Conservation (phyloP, 2,888 invertebrate species). For the Eubasilissa splendida region DNA sequence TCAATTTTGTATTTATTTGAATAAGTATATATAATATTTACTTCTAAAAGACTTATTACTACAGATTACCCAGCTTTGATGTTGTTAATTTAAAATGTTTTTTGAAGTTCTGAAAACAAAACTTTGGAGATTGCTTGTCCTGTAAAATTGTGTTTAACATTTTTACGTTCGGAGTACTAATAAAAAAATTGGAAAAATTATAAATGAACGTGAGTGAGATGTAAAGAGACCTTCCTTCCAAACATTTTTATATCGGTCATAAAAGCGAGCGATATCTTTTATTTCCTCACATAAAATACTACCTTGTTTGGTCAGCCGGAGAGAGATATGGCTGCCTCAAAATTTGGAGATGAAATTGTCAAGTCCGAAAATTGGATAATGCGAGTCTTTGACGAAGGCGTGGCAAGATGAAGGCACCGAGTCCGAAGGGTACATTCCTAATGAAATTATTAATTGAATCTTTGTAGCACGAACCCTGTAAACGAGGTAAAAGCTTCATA, state of each 20-base stretch:
- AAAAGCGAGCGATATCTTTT: constrained; percentile 52
- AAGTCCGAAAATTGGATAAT: constrained; percentile 14
- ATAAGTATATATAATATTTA: too few species aligned
- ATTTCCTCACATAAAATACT: constrained; percentile 52
- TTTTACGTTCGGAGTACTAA: constrained; percentile 24
- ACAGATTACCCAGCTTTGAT: constrained; percentile 2
- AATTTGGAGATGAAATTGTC: constrained; percentile 20
- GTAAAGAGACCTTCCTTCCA: background rate
- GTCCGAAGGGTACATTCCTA: too few species aligned
- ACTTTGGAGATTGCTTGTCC: constrained; percentile 2
- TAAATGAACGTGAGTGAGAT: constrained; percentile 30
- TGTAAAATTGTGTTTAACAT: constrained; percentile 4
- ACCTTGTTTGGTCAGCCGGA: constrained; percentile 39
- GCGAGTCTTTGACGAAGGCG: background rate
- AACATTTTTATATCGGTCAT: constrained; percentile 48
- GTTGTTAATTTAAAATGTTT: constrained; percentile 10
- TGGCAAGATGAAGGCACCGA: background rate
- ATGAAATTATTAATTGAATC: too few species aligned
- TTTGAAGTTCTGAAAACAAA: constrained; percentile 2
- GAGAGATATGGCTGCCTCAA: constrained; percentile 15
- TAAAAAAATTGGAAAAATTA: constrained; percentile 33
- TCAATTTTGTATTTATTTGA: too few species aligned
- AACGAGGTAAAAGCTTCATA: too few species aligned
- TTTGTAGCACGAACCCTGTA: too few species aligned
- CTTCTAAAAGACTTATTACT: background rate